Percentiles rank a stretch among this genome's conserved stretches.
phyloP scores from a whole-genome alignment of 2,113 vertebrate species.

The Oreochromis spilurus region DNA sequence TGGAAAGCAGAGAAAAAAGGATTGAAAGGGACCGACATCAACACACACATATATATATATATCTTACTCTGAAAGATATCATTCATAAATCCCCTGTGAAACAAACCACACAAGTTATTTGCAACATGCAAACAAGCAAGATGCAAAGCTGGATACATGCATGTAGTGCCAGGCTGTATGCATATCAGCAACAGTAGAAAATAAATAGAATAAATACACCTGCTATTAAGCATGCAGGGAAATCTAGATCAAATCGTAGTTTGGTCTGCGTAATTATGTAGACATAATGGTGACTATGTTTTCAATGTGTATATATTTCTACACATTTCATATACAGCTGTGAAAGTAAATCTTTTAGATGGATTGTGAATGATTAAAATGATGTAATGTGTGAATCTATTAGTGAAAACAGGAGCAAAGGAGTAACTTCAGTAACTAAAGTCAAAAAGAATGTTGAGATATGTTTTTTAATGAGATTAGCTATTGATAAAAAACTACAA shows the following conservation, averaged over 20 bases:
- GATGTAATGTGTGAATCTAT: neutral
- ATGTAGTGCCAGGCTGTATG: neutral
- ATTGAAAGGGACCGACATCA: neutral
- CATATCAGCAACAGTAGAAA: neutral
- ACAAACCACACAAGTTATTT: slow-evolving; percentile 4
- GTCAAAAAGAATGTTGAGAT: neutral
- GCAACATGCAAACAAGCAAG: slow-evolving; percentile 23
- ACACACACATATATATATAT: neutral
- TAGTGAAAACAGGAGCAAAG: neutral
- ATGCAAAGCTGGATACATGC: neutral
- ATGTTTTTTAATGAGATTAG: neutral
- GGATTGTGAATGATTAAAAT: neutral
- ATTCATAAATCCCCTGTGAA: slow-evolving; percentile 28
- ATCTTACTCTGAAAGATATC: neutral
- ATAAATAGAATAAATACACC: neutral
- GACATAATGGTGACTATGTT: neutral
- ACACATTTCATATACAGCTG: neutral
- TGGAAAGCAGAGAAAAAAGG: slow-evolving; percentile 33
- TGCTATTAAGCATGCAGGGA: neutral
- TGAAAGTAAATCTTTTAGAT: neutral
- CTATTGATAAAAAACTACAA: neutral
- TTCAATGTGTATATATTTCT: neutral
- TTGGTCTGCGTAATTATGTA: neutral
- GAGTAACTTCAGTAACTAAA: neutral
- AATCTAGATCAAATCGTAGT: neutral